phyloP scores from a whole-genome alignment of 92 coral and sea anemone genomes.

The Umimayanthus chanpuru region DNA sequence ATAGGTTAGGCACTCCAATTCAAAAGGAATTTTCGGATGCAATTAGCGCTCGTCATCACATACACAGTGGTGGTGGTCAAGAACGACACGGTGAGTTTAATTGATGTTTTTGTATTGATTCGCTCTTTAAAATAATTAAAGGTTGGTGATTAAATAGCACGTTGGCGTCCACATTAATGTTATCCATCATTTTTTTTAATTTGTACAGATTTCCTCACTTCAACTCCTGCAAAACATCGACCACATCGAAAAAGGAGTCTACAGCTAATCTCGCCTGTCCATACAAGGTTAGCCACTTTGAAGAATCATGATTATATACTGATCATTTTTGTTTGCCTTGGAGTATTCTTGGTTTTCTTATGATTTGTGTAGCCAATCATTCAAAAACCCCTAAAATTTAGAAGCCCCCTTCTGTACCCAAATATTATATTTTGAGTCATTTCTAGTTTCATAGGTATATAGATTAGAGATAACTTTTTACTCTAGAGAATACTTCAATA shows the following conservation, averaged over 20 bases:
- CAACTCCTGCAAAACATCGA: constrained; percentile 18
- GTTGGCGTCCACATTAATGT: background rate
- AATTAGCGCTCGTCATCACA: background rate
- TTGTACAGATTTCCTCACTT: constrained; percentile 3
- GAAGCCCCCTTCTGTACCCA: background rate
- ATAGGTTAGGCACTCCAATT: constrained; percentile 14
- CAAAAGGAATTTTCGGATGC: constrained; percentile 6
- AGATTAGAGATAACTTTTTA: constrained; percentile 1
- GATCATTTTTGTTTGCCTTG: background rate
- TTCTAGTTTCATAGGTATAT: background rate
- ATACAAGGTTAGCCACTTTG: constrained; percentile 22
- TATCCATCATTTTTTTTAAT: background rate
- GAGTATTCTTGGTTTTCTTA: too few relatives aligned
- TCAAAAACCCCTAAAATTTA: too few relatives aligned
- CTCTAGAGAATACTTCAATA: constrained; percentile 12
- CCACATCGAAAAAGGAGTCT: constrained; percentile 13
- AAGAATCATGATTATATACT: background rate
- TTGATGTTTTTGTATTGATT: too few relatives aligned
- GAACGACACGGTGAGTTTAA: background rate
- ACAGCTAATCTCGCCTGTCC: constrained; percentile 14
- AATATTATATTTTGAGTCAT: background rate
- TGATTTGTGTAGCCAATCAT: too few relatives aligned
- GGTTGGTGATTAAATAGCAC: background rate
- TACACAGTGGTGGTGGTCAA: too few relatives aligned
- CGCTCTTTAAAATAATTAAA: background rate